Evolutionary conservation across 2,113 vertebrate species (phyloP).

Genomic region (Sorex araneus): DNA sequence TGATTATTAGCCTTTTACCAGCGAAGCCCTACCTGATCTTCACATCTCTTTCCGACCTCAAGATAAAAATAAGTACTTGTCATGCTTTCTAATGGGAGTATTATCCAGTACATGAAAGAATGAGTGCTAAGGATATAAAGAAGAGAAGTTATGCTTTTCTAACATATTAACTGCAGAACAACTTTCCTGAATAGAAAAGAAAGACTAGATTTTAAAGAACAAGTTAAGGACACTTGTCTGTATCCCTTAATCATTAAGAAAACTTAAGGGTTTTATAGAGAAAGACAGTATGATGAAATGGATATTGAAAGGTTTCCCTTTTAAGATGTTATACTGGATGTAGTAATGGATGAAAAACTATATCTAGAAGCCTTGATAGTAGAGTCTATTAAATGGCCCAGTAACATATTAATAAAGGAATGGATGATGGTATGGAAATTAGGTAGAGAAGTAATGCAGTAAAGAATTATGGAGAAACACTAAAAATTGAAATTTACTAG

Average conservation of each 20-base stretch:
- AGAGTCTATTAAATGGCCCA: neutral
- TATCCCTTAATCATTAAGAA: slow-evolving; percentile 19
- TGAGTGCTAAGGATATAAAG: neutral
- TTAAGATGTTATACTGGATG: neutral
- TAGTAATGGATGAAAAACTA: neutral
- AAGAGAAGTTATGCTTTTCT: neutral
- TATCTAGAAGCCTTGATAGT: neutral
- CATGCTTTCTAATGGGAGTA: neutral
- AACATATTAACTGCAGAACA: neutral
- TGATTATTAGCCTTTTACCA: neutral
- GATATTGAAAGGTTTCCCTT: neutral
- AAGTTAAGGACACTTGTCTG: neutral
- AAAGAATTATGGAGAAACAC: neutral
- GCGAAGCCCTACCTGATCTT: neutral
- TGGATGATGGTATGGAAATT: neutral
- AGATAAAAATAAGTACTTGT: neutral
- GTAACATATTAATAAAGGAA: neutral
- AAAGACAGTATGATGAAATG: slow-evolving; percentile 4
- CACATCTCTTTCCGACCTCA: neutral
- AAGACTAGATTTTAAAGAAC: neutral
- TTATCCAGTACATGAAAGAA: neutral
- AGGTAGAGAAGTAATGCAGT: neutral
- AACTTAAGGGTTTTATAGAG: neutral
- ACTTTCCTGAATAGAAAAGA: neutral
- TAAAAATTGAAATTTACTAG: neutral